A percentile compares a stretch with the other conserved stretches of the same genome.
phyloP scores from a whole-genome alignment of 2,888 invertebrate genomes.

The Metalampra italica region DNA sequence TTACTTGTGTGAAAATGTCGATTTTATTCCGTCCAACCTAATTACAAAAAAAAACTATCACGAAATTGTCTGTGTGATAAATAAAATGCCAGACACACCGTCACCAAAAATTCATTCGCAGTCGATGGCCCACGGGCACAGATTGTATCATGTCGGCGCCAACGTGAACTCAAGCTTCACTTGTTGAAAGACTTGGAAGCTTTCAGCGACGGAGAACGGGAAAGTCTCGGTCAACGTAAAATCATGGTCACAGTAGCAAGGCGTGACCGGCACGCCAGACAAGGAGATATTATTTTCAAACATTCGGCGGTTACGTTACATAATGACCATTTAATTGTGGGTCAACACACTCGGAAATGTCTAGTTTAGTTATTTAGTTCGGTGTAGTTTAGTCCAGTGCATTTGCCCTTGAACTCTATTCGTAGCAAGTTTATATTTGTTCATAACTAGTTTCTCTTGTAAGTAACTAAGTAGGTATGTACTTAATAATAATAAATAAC shows the following conservation, averaged over 20 bases:
- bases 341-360: slow-evolving; percentile 46
- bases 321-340: slow-evolving; percentile 59
- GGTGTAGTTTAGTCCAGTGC: slow-evolving; percentile 14
- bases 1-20: too few species aligned
- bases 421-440: background rate
- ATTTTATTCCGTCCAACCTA: too few species aligned
- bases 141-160: too few species aligned
- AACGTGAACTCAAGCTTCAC: too few species aligned
- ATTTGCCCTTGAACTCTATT: slow-evolving; percentile 13
- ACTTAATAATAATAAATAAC: too few species aligned
- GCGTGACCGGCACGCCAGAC: slow-evolving; percentile 24
- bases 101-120: too few species aligned
- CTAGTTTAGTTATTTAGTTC: slow-evolving; percentile 19
- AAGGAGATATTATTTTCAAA: slow-evolving; percentile 32
- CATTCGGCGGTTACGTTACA: slow-evolving; percentile 36
- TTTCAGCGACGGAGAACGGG: too few species aligned
- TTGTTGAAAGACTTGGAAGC: too few species aligned
- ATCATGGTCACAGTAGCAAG: slow-evolving; percentile 23
- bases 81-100: too few species aligned
- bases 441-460: background rate
- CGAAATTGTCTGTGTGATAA: too few species aligned
- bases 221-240: background rate
- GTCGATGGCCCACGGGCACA: too few species aligned
- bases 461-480: background rate
- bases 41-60: too few species aligned